Conservation (phyloP, 2,113 vertebrate species). For the Lepus timidus region DNA sequence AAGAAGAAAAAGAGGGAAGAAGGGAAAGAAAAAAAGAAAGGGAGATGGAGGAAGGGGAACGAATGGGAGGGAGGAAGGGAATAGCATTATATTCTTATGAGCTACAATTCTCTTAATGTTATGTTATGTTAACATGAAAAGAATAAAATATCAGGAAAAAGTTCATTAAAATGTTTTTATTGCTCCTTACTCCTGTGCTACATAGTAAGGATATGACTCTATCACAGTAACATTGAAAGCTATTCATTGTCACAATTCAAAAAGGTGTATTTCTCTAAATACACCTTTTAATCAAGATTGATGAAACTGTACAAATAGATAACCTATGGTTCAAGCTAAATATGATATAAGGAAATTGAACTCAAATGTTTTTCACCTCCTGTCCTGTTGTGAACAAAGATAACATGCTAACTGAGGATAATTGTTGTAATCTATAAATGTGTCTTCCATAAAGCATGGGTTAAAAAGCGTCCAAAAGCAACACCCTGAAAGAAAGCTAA, state of each 20-base stretch:
- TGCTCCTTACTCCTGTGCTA: neutral
- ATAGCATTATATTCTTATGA: no score
- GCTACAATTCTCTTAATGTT: no score
- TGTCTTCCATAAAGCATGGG: neutral
- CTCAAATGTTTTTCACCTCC: neutral
- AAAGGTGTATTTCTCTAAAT: slow-evolving; percentile 1
- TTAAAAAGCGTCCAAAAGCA: neutral
- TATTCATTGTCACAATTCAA: neutral
- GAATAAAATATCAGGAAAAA: no score
- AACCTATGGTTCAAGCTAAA: neutral
- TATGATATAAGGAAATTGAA: neutral
- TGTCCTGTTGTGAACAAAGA: neutral
- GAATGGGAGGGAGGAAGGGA: no score
- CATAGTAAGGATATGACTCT: neutral
- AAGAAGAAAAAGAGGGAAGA: no score
- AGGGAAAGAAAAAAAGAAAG: no score
- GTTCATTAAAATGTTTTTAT: neutral
- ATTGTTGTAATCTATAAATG: neutral
- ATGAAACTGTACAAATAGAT: neutral
- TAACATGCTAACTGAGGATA: neutral
- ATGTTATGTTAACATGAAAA: no score
- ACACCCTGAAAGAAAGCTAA: neutral
- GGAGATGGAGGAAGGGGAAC: no score
- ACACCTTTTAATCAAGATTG: neutral
- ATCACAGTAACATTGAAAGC: neutral